Base-by-base conservation (phyloP, 2,888 invertebrate species). In the Pandemis cinnamomeana region DNA sequence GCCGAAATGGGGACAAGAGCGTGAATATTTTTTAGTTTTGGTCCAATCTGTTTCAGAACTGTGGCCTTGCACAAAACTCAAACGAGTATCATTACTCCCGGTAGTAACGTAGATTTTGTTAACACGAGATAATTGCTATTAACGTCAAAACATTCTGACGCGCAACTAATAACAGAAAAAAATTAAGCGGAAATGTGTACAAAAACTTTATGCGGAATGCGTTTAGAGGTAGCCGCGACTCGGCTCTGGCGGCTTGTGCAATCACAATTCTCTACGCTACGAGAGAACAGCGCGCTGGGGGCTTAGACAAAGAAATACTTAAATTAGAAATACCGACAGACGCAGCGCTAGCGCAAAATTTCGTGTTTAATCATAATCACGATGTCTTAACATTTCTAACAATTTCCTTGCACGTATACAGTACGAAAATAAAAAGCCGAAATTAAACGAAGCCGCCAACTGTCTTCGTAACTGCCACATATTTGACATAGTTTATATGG, bases 1-100 rank as follows among this genome's bases (percentile, higher is more conserved):
- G 79, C 81, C 78, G 79, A 84, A 91, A 89, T 80, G 86, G 80
- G 91, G 89, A 81, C 91, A 88, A 86, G 85, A 85, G 80, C 84
- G 85, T 84, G 83, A 81, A 85, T 78, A n/a, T 75, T 60, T 27
- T 27, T 3, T 61, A 61, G 3, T 20, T 10, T 55, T 20, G 7
- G 55, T 15, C 44, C 20, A 10, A 15, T 63, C 10, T 63, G 63
- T 41, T 7, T n/a, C 3, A 41, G 36, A 5, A 61, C 7, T 13
- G n/a, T n/a, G 61, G 41, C 41, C 13, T 27, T 36, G 27, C 48
- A 27, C 11, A 36, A 64, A 71, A 46, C 44, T 53, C 41, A 58
- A 58, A 42, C 46, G n/a, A 46, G 27, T 51, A 51, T 13, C 27
- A 13, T 8, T 36, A 51, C n/a, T 51, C n/a, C 36, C 7, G 51